phyloP scores from a whole-genome alignment of 2,113 vertebrate genomes.

The Odobenus rosmarus region DNA sequence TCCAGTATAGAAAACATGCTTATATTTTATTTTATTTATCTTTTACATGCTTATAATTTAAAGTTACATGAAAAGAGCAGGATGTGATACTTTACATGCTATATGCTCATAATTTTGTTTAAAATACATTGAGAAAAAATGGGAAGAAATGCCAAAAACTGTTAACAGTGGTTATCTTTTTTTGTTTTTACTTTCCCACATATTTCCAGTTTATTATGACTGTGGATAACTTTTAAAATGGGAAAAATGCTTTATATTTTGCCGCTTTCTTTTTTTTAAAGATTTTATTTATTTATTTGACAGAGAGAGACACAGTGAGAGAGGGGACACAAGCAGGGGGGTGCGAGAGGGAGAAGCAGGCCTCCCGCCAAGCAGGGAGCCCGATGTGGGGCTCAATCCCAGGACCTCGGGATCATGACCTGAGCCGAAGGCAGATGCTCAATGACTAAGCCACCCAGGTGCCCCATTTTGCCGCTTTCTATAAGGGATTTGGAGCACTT shows the following conservation, averaged over 20 bases:
- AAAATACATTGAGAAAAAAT: constrained; percentile 54
- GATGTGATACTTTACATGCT: neutral
- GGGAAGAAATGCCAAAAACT: neutral
- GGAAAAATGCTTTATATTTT: constrained; percentile 8
- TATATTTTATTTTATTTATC: neutral
- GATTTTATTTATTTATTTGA: too few relatives aligned
- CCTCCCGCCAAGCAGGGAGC: too few relatives aligned
- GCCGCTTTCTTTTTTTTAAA: neutral
- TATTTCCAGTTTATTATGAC: constrained; percentile 33
- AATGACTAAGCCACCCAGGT: too few relatives aligned
- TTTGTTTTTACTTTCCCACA: neutral
- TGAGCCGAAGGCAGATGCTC: too few relatives aligned
- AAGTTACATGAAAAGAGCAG: constrained; percentile 10
- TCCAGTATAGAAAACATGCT: neutral
- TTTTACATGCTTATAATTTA: neutral
- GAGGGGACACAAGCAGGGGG: too few relatives aligned
- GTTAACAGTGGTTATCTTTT: neutral
- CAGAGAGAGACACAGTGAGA: too few relatives aligned
- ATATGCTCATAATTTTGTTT: constrained; percentile 47
- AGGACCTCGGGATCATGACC: too few relatives aligned
- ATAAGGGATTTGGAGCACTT: constrained; percentile 1
- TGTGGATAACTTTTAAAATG: constrained; percentile 32
- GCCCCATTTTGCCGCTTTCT: constrained; percentile 29
- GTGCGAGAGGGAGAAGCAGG: too few relatives aligned
- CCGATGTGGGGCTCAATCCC: too few relatives aligned